These are phyloP conservation scores for Halichondria panicea DNA, from an alignment of 37 sponge, comb jelly and placozoan genomes.

Conservation along the genomic window DNA sequence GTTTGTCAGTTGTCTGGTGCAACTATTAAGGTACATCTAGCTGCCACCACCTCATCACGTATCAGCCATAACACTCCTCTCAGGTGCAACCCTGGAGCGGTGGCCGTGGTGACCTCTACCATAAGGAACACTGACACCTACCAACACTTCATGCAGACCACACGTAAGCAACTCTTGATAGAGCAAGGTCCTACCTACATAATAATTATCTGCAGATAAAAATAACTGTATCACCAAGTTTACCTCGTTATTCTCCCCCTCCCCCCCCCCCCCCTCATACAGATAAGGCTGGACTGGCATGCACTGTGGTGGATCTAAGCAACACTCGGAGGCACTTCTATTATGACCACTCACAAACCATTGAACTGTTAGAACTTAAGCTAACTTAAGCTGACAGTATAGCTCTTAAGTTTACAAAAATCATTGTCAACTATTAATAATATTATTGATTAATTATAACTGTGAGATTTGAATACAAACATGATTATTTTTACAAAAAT, in stretches of 20 bases:
- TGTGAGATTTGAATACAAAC: not conserved
- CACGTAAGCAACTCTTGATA: slow-evolving; percentile 26
- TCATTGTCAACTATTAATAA: no score
- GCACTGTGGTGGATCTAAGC: not conserved
- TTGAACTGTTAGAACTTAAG: not conserved
- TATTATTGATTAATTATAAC: not conserved
- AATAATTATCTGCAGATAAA: not conserved
- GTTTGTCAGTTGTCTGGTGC: slow-evolving; percentile 8
- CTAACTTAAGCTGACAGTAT: no score
- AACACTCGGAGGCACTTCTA: not conserved
- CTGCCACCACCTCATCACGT: no score
- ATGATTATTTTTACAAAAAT: not conserved
- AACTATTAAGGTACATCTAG: slow-evolving; percentile 38
- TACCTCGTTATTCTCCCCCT: not conserved
- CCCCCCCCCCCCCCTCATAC: not conserved
- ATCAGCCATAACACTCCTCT: not conserved
- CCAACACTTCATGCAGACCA: slow-evolving; percentile 17
- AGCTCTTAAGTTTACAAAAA: no score
- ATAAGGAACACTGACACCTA: slow-evolving; percentile 59
- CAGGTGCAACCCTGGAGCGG: not conserved
- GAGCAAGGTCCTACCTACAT: not conserved
- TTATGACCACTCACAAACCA: no score
- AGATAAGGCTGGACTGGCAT: not conserved
- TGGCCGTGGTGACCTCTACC: slow-evolving; percentile 41
- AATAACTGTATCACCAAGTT: no score